Percentiles rank a stretch among this genome's conserved stretches.
These are phyloP conservation scores for Discoglossus pictus DNA, from an alignment of 2,797 vertebrate genomes.

Conservation along the genomic window DNA sequence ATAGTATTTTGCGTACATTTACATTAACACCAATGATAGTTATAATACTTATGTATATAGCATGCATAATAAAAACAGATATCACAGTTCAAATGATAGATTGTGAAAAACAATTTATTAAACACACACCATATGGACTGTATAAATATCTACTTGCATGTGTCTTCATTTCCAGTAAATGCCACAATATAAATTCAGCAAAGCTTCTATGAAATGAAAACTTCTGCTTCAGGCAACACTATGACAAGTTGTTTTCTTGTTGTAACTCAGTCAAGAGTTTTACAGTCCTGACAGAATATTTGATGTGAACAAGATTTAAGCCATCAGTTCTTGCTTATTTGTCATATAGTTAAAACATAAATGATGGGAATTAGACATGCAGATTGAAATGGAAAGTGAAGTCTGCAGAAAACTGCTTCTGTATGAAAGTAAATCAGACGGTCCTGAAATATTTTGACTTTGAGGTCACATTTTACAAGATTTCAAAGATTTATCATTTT, in stretches of 20 bases:
- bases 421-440: too few species aligned
- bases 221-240: constrained; percentile 36
- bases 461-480: too few species aligned
- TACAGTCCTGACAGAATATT: constrained; percentile 40
- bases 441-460: too few species aligned
- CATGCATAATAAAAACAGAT: too few species aligned
- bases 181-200: background rate
- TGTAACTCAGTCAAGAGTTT: constrained; percentile 31
- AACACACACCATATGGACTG: accelerated
- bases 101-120: too few species aligned
- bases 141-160: background rate
- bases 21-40: too few species aligned
- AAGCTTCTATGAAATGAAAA: constrained; percentile 25
- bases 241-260: constrained; percentile 44
- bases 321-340: constrained; percentile 32
- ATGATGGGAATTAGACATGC: constrained; percentile 31
- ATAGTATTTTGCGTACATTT: too few species aligned
- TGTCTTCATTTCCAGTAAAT: constrained; percentile 38
- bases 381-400: constrained; percentile 37
- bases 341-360: constrained; percentile 32
- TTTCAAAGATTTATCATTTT: too few species aligned
- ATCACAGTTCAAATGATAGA: too few species aligned
- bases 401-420: too few species aligned
- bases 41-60: too few species aligned
- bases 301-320: constrained; percentile 42